Evolutionary conservation across 1,140 invertebrate genomes (phyloP).

Genomic region (Campodea augens): DNA sequence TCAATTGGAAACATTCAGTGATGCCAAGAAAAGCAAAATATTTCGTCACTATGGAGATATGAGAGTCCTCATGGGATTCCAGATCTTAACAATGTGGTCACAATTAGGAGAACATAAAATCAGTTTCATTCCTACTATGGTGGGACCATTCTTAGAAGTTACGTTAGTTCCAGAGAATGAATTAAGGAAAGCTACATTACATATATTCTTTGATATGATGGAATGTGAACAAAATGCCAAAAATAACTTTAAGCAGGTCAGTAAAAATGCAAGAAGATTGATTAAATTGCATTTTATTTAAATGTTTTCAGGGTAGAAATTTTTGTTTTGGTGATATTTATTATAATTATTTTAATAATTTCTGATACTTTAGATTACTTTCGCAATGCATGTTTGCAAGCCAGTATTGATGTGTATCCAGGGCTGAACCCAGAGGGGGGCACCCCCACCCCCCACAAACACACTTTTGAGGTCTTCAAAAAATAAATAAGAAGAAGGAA

Average conservation of each 20-base stretch:
- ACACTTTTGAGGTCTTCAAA: too few relatives aligned
- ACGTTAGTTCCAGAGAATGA: slow-evolving; percentile 76
- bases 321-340: too few relatives aligned
- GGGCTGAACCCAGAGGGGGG: too few relatives aligned
- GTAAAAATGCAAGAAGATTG: slow-evolving; percentile 1
- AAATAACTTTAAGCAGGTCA: slow-evolving; percentile 58
- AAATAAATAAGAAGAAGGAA: too few relatives aligned
- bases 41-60: slow-evolving; percentile 72
- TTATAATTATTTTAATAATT: slow-evolving; percentile 4
- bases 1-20: slow-evolving; percentile 66
- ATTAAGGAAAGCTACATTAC: slow-evolving; percentile 71
- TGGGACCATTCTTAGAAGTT: slow-evolving; percentile 85
- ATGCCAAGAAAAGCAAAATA: slow-evolving; percentile 55
- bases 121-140: slow-evolving; percentile 79
- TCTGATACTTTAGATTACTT: neutral
- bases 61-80: slow-evolving; percentile 80
- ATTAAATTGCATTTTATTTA: too few relatives aligned
- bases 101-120: slow-evolving; percentile 65
- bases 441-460: too few relatives aligned
- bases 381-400: too few relatives aligned
- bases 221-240: slow-evolving; percentile 67
- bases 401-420: too few relatives aligned
- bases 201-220: slow-evolving; percentile 96
- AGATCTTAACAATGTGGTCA: slow-evolving; percentile 87
- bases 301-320: too few relatives aligned